Evolutionary conservation across 1,140 invertebrate species (phyloP), one percentile per base, ranked within the genome.

Genomic region (Spodoptera frugiperda): DNA sequence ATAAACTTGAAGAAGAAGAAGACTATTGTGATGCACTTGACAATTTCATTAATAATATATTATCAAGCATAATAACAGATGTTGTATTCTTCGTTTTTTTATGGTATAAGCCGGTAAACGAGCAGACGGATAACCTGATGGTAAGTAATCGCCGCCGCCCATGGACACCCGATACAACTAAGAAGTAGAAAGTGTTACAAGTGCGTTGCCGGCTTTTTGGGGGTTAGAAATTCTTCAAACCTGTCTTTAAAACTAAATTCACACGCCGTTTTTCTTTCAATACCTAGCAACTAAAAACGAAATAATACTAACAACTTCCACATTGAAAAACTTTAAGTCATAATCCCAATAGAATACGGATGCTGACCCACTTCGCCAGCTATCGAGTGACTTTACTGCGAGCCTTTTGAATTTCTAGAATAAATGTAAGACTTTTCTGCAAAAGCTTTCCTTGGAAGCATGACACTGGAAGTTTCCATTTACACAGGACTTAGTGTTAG

Each of bases 381-480:
- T 61, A 73, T 73, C 71, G 71, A 61, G 14, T 49, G 21, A 59
- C 55, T 39, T 48, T 55, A 17, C 19, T n/a, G 14, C 3, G 12
- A 49, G 39, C 53, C 71, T 55, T 61, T 73, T 73, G 44, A 73
- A 73, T 61, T 59, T 73, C 17, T 17, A 61, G 21, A 49, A 30
- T 73, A 49, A 48, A 30, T 73, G 59, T 73, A 57, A 53, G 25
- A 53, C 14, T 17, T 55, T 72, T 25, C 51, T 30, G 44, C 19
- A 5, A 17, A n/a, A n/a, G 68, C 57, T 21, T 72, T 46, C 17
- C 25, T 68, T 33, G 15, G 33, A 14, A 3, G 39, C 51, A 72
- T 46, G 46, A 72, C 9, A 55, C 21, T 53, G 65, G 65, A 68
- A 68, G 65, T 68, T 68, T 53, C 61, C 61, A 48, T 65, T 53